Percentiles rank a stretch among this genome's conserved stretches.
Conservation (phyloP, 2,797 vertebrate genomes). For the Limnodromus scolopaceus region DNA sequence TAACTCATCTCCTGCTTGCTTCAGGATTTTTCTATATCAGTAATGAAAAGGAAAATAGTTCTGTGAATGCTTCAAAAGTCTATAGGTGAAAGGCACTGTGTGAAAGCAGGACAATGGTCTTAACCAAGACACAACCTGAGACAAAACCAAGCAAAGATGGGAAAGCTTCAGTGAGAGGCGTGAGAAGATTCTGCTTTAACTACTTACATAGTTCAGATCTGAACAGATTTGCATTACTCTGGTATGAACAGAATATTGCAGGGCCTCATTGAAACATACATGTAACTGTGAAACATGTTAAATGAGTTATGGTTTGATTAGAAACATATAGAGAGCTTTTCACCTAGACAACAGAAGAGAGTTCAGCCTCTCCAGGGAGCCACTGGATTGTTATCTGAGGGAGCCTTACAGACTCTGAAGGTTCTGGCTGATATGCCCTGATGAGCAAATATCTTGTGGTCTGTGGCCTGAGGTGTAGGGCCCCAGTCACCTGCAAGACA, state of each 20-base stretch:
- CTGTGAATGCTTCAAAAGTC: not conserved
- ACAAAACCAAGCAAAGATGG: not conserved
- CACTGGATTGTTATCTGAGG: not conserved
- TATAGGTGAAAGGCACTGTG: not conserved
- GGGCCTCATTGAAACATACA: not conserved
- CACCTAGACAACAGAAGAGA: not conserved
- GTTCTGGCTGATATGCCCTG: not conserved
- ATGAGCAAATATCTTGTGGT: not conserved
- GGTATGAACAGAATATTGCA: not conserved
- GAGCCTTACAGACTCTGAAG: not conserved
- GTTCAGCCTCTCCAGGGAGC: not conserved
- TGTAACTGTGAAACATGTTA: not conserved
- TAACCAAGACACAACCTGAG: not conserved
- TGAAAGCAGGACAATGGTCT: not conserved
- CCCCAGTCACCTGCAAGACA: not conserved
- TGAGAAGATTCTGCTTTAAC: not conserved
- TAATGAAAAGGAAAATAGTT: not conserved
- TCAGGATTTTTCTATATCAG: not conserved
- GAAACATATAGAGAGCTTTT: not conserved
- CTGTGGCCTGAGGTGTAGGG: not conserved
- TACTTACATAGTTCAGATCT: not conserved
- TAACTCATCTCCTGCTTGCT: not conserved
- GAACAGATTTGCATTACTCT: not conserved
- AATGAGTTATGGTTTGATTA: not conserved
- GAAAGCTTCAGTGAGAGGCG: not conserved